Conservation (phyloP, 2,797 vertebrate genomes). For the Sebastes nivosus region DNA sequence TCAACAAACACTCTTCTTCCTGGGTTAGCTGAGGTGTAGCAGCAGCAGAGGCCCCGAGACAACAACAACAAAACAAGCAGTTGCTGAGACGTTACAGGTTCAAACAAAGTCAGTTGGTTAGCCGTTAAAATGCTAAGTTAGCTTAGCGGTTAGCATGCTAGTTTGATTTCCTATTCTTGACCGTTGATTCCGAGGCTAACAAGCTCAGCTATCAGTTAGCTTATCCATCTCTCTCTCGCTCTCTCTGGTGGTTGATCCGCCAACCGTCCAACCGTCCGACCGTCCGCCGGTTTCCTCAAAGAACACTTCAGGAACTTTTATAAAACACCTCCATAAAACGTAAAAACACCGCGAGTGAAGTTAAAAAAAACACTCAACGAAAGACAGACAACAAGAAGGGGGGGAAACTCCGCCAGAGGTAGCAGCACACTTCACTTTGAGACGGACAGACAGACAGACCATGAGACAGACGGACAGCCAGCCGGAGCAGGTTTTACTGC, state of each 20-base stretch:
- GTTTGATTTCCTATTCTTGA: conserved; percentile 63
- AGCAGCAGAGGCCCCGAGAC: conserved; percentile 15
- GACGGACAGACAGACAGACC: conserved; percentile 54
- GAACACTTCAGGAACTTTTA: conserved; percentile 58
- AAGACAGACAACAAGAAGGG: conserved; percentile 21
- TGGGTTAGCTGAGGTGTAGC: conserved; percentile 37
- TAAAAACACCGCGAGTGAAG: background rate
- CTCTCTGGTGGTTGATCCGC: conserved; percentile 35
- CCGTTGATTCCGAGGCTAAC: conserved; percentile 71
- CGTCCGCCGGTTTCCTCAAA: conserved; percentile 71
- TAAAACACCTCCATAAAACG: conserved; percentile 47
- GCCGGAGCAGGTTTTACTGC: conserved; percentile 64
- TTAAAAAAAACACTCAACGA: conserved; percentile 24
- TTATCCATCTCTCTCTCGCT: conserved; percentile 72
- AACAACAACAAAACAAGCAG: background rate
- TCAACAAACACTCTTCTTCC: conserved; percentile 44
- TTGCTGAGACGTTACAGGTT: conserved; percentile 25
- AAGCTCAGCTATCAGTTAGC: conserved; percentile 78
- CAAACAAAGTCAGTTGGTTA: conserved; percentile 50
- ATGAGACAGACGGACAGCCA: conserved; percentile 61
- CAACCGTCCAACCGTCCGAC: conserved; percentile 9
- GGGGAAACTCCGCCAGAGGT: conserved; percentile 45
- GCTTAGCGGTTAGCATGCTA: conserved; percentile 72
- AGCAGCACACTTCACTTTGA: conserved; percentile 71
- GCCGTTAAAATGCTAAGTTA: conserved; percentile 40